Base-by-base conservation (phyloP, 2,113 vertebrate genomes). In the Probosciger aterrimus region DNA sequence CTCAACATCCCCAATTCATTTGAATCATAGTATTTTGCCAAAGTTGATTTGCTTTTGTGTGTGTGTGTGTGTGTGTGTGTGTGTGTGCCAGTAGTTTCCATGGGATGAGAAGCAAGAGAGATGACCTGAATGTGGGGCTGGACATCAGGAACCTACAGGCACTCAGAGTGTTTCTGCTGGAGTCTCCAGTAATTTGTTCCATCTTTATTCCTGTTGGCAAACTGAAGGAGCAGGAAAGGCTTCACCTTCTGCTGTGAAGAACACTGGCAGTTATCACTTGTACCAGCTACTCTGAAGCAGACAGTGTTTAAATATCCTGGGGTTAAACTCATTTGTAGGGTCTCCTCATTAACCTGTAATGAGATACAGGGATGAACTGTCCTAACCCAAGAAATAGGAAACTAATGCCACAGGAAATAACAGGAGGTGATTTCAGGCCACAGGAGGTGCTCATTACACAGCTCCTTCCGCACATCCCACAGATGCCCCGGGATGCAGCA, bases 21-120 rank as follows among this genome's bases (percentile, higher is more conserved):
- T 1, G 5, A 35, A 50, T 0, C 46, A 24, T 60, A 64, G 69
- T 9, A 5, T 17, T 88, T 37, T 27, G 75, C 85, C 90, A 70
- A 16, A 67, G 20, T 0, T 33, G 24, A 7, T 67, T 78, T 43
- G 64, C 53, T 9, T 13, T 33, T 53, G 8, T 23, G 5, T 2
- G 6, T 5, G 33, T 14, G 5, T 1, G 9, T 5, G n/a, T 5
- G n/a, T n/a, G n/a, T 2, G 6, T 5, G 33, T 14, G 33, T 6
- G 35, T 3, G 1, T 4, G 13, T 13, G 46, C 43, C 76, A 62
- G 70, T 7, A 10, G 53, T 16, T 17, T 33, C 59, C 37, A 2
- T 1, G 41, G 57, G 83, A 47, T 2, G 3, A 57, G 76, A 91
- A 63, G 41, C 18, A 35, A 18, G 57, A 60, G 76, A 10, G 52